Conservation (phyloP, 1,140 invertebrate genomes). For the Drosophila novamexicana region DNA sequence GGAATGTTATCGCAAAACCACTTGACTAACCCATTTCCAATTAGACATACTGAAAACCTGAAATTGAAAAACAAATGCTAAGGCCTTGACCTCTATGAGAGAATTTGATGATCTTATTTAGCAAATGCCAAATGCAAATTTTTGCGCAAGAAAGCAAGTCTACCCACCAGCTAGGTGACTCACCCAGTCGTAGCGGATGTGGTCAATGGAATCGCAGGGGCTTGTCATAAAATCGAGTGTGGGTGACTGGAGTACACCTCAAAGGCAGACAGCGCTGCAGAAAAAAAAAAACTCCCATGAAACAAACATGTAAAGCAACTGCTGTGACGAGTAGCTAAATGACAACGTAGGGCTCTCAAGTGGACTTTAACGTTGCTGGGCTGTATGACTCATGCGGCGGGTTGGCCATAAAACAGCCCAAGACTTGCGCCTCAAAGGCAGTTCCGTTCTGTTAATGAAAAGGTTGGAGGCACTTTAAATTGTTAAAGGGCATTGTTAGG, state of each 20-base stretch:
- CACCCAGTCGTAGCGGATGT: conserved; percentile 37
- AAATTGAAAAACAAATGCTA: not conserved
- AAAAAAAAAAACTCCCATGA: conserved; percentile 3
- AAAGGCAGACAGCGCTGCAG: conserved; percentile 30
- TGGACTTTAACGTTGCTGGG: conserved; percentile 18
- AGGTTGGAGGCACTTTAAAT: conserved; percentile 29
- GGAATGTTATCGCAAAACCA: conserved; percentile 20
- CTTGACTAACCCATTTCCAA: not conserved
- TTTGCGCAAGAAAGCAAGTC: conserved; percentile 4
- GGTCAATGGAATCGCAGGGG: conserved; percentile 38
- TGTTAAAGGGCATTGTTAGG: conserved; percentile 18
- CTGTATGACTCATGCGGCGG: conserved; percentile 45
- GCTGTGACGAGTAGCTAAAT: conserved; percentile 47
- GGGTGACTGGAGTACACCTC: conserved; percentile 42
- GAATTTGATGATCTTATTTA: conserved; percentile 13
- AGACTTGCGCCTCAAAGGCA: conserved; percentile 11
- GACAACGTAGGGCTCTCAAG: conserved; percentile 46
- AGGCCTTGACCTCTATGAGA: conserved; percentile 36
- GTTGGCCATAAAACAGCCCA: conserved; percentile 51
- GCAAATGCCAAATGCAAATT: conserved; percentile 40
- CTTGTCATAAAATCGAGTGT: conserved; percentile 38
- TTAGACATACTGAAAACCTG: not conserved
- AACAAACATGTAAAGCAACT: conserved; percentile 40
- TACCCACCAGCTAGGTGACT: conserved; percentile 21
- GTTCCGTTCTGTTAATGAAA: conserved; percentile 33